phyloP scores from a whole-genome alignment of 2,113 vertebrate species.

The Onychostoma macrolepis region DNA sequence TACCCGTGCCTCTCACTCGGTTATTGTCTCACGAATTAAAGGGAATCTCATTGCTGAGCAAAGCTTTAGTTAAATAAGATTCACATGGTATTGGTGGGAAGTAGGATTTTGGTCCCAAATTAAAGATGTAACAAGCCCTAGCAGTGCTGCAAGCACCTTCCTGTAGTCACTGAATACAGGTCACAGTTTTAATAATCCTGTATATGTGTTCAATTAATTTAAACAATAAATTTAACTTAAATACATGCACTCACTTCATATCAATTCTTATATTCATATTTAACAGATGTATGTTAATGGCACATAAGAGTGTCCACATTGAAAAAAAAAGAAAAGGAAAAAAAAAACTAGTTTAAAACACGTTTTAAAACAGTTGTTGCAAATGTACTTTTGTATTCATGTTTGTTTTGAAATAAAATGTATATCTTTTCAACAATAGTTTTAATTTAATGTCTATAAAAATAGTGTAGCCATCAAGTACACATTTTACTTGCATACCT shows the following conservation, averaged over 20 bases:
- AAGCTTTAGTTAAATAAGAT: conserved; percentile 12
- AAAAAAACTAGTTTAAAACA: too few relatives aligned
- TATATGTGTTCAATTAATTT: neutral
- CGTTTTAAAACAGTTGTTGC: neutral
- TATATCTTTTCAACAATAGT: too few relatives aligned
- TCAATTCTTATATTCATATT: neutral
- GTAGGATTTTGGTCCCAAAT: conserved; percentile 2
- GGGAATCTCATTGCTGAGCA: neutral
- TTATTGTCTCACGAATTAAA: conserved; percentile 18
- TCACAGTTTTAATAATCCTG: neutral
- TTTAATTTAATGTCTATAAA: too few relatives aligned
- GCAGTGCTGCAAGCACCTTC: neutral
- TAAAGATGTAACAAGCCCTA: neutral
- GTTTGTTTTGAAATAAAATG: neutral
- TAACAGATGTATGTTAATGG: neutral
- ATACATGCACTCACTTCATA: neutral
- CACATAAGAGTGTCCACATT: neutral
- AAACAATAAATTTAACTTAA: neutral
- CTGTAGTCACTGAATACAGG: neutral
- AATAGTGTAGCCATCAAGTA: too few relatives aligned
- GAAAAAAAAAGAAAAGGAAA: too few relatives aligned
- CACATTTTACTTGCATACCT: too few relatives aligned
- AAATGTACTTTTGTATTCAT: neutral
- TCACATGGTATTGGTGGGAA: neutral
- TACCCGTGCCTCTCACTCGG: conserved; percentile 22